Evolutionary conservation across 2,797 vertebrate genomes (phyloP).

Genomic region (Aulostomus chinensis): DNA sequence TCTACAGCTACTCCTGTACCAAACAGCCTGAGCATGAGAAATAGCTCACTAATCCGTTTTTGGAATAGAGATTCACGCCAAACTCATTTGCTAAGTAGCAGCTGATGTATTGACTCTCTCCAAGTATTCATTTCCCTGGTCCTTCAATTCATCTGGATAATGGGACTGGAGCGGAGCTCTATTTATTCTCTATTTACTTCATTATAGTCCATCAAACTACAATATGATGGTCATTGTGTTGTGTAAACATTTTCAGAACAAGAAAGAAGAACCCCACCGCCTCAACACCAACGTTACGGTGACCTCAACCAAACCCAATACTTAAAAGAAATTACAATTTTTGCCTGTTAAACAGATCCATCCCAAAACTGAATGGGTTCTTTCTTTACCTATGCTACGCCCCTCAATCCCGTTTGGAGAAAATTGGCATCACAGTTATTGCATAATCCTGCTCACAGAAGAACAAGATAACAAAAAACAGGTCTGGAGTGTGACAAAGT

Average conservation of each 20-base stretch:
- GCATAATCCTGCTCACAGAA: too few relatives aligned
- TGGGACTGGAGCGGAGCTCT: slow-evolving; percentile 5
- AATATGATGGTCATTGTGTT: background rate
- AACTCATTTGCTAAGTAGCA: too few relatives aligned
- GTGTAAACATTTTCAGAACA: background rate
- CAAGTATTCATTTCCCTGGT: background rate
- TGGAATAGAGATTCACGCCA: slow-evolving; percentile 19
- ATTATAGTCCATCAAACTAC: slow-evolving; percentile 3
- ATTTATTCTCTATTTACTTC: slow-evolving; percentile 11
- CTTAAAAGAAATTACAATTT: too few relatives aligned
- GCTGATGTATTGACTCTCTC: too few relatives aligned
- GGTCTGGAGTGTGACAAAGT: background rate
- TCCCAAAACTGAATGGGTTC: too few relatives aligned
- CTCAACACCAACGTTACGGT: too few relatives aligned
- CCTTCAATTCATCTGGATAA: slow-evolving; percentile 35
- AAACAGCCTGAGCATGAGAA: slow-evolving; percentile 6
- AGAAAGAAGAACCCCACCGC: background rate
- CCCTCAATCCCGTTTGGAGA: too few relatives aligned
- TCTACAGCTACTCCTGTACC: slow-evolving; percentile 7
- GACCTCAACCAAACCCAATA: too few relatives aligned
- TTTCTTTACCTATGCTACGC: too few relatives aligned
- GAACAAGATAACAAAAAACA: slow-evolving; percentile 1
- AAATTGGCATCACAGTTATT: too few relatives aligned
- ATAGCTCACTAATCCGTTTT: slow-evolving; percentile 38
- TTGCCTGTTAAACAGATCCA: too few relatives aligned